phyloP scores from a whole-genome alignment of 2,113 vertebrate genomes.

The Lucifuga dentata region DNA sequence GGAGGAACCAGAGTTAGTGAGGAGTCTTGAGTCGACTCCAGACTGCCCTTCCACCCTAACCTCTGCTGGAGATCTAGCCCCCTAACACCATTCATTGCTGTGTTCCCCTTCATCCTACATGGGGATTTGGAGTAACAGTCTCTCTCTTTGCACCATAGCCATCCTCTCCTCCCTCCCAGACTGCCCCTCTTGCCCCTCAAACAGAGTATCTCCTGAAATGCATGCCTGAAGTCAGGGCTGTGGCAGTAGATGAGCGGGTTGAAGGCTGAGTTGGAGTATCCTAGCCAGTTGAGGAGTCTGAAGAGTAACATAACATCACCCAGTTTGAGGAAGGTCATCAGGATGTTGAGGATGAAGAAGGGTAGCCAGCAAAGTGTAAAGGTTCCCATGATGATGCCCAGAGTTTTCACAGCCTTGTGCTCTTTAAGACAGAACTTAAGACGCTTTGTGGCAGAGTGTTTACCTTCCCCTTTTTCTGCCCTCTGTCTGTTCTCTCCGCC shows the following conservation, averaged over 20 bases:
- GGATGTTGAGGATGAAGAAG: conserved; percentile 96
- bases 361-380: conserved; percentile 98
- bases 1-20: conserved; percentile 19
- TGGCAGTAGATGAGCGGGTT: conserved; percentile 98
- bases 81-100: conserved; percentile 6
- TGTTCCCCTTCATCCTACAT: conserved; percentile 15
- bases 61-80: not conserved
- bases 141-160: conserved; percentile 73
- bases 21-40: conserved; percentile 66
- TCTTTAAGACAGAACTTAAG: conserved; percentile 92
- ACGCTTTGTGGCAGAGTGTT: conserved; percentile 55
- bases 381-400: conserved; percentile 98
- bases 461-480: conserved; percentile 54
- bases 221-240: conserved; percentile 93
- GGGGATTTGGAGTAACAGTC: conserved; percentile 29
- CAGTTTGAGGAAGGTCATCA: conserved; percentile 81
- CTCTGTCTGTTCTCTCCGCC: conserved; percentile 32
- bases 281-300: conserved; percentile 94
- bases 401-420: conserved; percentile 95
- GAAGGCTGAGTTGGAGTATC: conserved; percentile 95
- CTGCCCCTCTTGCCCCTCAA: conserved; percentile 76
- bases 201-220: conserved; percentile 94
- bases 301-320: conserved; percentile 84
- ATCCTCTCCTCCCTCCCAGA: conserved; percentile 70
- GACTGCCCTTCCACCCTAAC: conserved; percentile 66